These are phyloP conservation scores for Dichetophora obliterata DNA, from an alignment of 2,888 invertebrate species.

Conservation along the genomic window DNA sequence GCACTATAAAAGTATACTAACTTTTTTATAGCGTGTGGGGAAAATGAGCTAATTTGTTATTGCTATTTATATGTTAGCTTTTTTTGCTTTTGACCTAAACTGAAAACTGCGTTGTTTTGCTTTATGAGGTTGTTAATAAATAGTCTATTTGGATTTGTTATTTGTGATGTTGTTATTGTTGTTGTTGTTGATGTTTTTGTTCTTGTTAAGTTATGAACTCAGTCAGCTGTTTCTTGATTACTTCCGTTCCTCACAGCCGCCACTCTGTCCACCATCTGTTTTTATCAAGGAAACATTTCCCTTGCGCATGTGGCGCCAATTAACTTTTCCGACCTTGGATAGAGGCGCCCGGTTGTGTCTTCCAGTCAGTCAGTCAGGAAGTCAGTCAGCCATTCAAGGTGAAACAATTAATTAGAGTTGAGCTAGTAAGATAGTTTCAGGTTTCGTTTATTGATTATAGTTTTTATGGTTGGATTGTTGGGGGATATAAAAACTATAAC, in stretches of 20 bases:
- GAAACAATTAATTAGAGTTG: not conserved
- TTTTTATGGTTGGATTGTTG: too few species aligned
- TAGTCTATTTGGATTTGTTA: not conserved
- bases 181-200: constrained; percentile 39
- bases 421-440: not conserved
- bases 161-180: constrained; percentile 33
- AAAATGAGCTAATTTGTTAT: too few species aligned
- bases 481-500: too few species aligned
- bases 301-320: constrained; percentile 45
- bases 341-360: constrained; percentile 13
- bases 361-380: not conserved
- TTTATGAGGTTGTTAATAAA: not conserved
- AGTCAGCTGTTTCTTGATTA: constrained; percentile 15
- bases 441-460: not conserved
- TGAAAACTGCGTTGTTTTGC: not conserved
- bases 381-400: constrained; percentile 14
- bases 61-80: too few species aligned
- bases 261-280: too few species aligned
- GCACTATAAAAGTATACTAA: too few species aligned
- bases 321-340: constrained; percentile 58
- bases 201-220: not conserved
- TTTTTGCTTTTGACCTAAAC: too few species aligned
- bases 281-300: not conserved
- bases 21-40: too few species aligned
- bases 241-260: too few species aligned